A percentile compares a stretch with the other conserved stretches of the same genome.
Conservation (phyloP, 2,888 invertebrate species). For the Diarsia mendica region DNA sequence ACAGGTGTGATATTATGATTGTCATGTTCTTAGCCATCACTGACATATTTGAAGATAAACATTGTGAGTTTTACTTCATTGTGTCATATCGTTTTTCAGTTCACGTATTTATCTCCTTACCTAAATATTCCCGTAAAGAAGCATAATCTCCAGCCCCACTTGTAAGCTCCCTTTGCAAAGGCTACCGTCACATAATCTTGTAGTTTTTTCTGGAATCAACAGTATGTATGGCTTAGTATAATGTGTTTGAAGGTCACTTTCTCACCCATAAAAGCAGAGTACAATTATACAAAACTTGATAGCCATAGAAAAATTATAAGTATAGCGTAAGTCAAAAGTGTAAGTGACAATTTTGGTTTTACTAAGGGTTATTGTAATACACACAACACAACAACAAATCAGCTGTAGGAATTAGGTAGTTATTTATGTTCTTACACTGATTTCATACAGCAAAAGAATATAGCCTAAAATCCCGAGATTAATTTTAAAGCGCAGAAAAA, state of each 20-base stretch:
- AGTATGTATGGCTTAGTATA: conserved; percentile 5
- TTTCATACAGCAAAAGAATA: too few species aligned
- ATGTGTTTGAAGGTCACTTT: neutral
- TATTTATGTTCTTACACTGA: too few species aligned
- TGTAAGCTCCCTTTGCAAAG: conserved; percentile 93
- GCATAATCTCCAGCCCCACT: conserved; percentile 92
- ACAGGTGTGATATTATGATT: too few species aligned
- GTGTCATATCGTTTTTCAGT: neutral
- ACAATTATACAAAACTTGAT: neutral
- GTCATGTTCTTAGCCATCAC: neutral
- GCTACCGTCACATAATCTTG: conserved; percentile 93
- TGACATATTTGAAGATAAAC: neutral
- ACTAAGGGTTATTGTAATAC: too few species aligned
- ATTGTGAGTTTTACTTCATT: too few species aligned
- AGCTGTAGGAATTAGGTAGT: too few species aligned
- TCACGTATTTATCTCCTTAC: conserved; percentile 78
- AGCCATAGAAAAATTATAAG: too few species aligned
- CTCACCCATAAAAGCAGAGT: neutral
- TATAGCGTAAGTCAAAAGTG: too few species aligned
- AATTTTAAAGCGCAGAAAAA: too few species aligned
- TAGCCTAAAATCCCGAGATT: too few species aligned
- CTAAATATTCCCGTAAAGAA: conserved; percentile 92
- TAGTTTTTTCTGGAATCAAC: conserved; percentile 90
- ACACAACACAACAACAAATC: too few species aligned
- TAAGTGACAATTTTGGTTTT: too few species aligned